A percentile compares a stretch with the other conserved stretches of the same genome.
These are phyloP conservation scores for Drosophila buzzatii DNA, from an alignment of 2,888 invertebrate species.

Conservation along the genomic window DNA sequence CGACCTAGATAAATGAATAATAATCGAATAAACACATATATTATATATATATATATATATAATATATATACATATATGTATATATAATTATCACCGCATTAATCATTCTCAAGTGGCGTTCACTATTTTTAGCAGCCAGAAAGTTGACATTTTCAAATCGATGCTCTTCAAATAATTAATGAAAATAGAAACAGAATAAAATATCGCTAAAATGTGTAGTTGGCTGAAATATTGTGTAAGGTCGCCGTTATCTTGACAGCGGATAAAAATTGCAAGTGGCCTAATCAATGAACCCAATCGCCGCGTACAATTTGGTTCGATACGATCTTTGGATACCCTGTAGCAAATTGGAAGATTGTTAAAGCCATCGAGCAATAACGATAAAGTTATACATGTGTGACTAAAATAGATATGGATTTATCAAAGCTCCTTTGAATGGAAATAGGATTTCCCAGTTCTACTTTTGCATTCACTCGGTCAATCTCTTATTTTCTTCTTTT, in stretches of 20 bases:
- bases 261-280: conserved; percentile 59
- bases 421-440: neutral
- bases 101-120: conserved; percentile 72
- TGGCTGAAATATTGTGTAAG: conserved; percentile 72
- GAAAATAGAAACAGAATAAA: conserved; percentile 17
- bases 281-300: conserved; percentile 41
- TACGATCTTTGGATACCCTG: neutral
- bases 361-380: neutral
- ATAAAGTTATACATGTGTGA: neutral
- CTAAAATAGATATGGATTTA: neutral
- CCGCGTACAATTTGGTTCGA: neutral
- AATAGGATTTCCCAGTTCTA: neutral
- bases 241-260: conserved; percentile 70
- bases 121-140: conserved; percentile 49
- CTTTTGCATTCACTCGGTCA: neutral
- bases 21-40: conserved; percentile 1
- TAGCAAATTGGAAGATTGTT: neutral
- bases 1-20: conserved; percentile 50
- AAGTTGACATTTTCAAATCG: conserved; percentile 71
- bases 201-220: conserved; percentile 16
- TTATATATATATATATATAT: conserved; percentile 4
- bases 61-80: conserved; percentile 1
- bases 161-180: conserved; percentile 65
- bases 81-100: conserved; percentile 53
- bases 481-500: too few relatives aligned